Evolutionary conservation across 2,113 vertebrate species (phyloP).

Genomic region (Meriones unguiculatus): DNA sequence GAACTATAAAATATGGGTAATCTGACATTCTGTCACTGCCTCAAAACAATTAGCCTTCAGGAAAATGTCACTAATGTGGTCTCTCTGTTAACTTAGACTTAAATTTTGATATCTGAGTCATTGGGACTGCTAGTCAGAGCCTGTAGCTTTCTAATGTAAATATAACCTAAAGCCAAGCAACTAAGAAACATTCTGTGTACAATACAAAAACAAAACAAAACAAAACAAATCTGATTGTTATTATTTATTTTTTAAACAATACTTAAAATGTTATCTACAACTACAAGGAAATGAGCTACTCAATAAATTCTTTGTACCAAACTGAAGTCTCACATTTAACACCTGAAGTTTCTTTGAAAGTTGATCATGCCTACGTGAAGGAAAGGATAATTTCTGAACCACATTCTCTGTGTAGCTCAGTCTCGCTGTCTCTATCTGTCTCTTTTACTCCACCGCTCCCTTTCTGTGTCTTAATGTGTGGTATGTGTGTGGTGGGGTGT

Average conservation of each 20-base stretch:
- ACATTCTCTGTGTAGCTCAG: background rate
- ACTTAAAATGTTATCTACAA: background rate
- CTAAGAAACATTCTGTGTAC: background rate
- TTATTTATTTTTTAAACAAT: background rate
- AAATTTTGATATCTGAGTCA: constrained; percentile 3
- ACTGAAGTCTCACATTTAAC: background rate
- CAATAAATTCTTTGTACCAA: background rate
- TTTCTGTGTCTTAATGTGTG: background rate
- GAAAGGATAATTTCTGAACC: background rate
- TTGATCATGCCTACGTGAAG: background rate
- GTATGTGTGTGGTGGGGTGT: background rate
- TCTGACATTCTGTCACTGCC: background rate
- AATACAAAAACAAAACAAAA: background rate
- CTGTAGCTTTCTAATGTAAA: background rate
- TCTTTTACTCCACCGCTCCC: background rate
- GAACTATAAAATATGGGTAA: background rate
- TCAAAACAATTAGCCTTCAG: constrained; percentile 34
- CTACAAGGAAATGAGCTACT: background rate
- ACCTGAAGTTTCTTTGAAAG: background rate
- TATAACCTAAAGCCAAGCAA: background rate
- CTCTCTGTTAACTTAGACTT: background rate
- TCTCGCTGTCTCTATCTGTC: background rate
- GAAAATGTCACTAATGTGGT: constrained; percentile 29
- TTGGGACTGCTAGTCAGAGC: background rate
- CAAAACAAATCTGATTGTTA: background rate